A percentile compares a stretch with the other conserved stretches of the same genome.
phyloP scores from a whole-genome alignment of 1,140 invertebrate species.

The Oreohelix idahoensis region DNA sequence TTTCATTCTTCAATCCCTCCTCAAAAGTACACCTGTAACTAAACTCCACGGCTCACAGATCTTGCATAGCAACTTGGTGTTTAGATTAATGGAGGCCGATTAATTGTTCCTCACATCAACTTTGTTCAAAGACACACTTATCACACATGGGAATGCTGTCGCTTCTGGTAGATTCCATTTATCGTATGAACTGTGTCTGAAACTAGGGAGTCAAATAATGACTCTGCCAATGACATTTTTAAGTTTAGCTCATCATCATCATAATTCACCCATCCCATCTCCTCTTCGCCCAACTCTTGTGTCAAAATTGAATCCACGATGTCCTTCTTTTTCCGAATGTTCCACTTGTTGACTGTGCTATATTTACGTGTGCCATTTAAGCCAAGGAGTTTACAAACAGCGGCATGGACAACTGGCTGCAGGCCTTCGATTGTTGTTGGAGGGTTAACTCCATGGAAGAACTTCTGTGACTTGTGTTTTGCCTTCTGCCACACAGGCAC shows the following conservation, averaged over 20 bases:
- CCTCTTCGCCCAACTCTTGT: constrained; percentile 80
- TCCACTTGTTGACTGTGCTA: constrained; percentile 79
- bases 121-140: too few relatives aligned
- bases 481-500: constrained; percentile 76
- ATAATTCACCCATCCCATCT: constrained; percentile 82
- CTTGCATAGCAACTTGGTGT: too few relatives aligned
- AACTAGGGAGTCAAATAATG: constrained; percentile 79
- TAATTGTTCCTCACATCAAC: too few relatives aligned
- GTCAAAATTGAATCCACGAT: constrained; percentile 82
- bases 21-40: too few relatives aligned
- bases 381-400: constrained; percentile 75
- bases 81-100: too few relatives aligned
- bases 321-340: constrained; percentile 81
- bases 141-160: background rate
- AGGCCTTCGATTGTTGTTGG: constrained; percentile 61
- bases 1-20: too few relatives aligned
- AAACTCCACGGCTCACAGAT: too few relatives aligned
- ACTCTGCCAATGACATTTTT: constrained; percentile 80
- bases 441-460: constrained; percentile 56
- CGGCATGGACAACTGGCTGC: constrained; percentile 60
- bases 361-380: constrained; percentile 76
- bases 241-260: constrained; percentile 81
- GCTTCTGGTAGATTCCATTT: constrained; percentile 55
- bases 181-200: constrained; percentile 76
- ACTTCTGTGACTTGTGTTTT: constrained; percentile 57